Evolutionary conservation across 2,888 invertebrate genomes (phyloP), one percentile per base, ranked within the genome.

Genomic region (Lasioglossum leucozonium): DNA sequence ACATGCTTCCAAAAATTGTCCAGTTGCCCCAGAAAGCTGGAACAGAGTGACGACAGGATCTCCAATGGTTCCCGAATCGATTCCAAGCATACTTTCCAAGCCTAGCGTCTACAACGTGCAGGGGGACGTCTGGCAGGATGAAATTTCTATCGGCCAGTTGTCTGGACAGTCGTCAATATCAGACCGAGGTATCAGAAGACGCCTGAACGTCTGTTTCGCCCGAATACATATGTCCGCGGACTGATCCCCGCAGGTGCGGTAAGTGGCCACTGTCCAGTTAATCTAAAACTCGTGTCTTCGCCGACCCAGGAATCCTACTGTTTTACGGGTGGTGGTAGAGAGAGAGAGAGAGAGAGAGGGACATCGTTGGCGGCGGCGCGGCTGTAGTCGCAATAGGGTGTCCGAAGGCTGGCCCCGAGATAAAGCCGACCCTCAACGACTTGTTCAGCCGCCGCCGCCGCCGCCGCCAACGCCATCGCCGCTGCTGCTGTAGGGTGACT

Each of bases 241-340:
- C 58, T 22, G 77, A 79, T 85, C 34, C 18, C 37, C 81, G 44
- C 85, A 86, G 85, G 81, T 86, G 86, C 65, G 55, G 74, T 75
- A 78, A 77, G 73, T 73, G 82, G 58, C 69, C 72, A 76, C 77
- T 79, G 82, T 82, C 80, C 82, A 30, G 80, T 86, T 87, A 87
- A 87, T 87, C 80, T 87, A 87, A 82, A 86, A 82, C 82, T 78
- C 86, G 80, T 87, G 86, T 86, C 86, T 76, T 69, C 79, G 40
- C 30, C 69, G 58, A 72, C 40, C 77, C 69, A 71, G 16, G 74
- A 86, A 82, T 86, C 86, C 72, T 67, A 82, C 80, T 81, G 82
- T 86, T 82, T 86, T 81, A 87, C 87, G 80, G 76, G 18, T 8
- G 30, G 26, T 26, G 58, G 13, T 26, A 4, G 58, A 16, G 26